phyloP scores from a whole-genome alignment of 2,113 vertebrate species.

The Chionis minor region DNA sequence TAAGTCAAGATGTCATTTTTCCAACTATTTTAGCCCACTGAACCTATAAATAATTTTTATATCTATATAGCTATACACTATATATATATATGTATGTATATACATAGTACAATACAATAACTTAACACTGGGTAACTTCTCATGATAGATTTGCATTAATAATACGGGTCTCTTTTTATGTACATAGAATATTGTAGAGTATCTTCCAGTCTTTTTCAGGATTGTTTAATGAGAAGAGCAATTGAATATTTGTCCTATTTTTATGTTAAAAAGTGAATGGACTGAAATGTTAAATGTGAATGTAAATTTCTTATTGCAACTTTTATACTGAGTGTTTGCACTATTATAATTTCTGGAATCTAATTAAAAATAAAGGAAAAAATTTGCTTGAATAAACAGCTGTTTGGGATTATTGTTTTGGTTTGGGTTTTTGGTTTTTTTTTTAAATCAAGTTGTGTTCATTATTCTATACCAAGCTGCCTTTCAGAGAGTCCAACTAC shows the following conservation, averaged over 20 bases:
- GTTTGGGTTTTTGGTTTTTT: background rate
- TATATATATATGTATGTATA: conserved; percentile 21
- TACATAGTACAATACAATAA: conserved; percentile 51
- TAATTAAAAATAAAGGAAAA: conserved; percentile 76
- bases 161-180: conserved; percentile 90
- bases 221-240: conserved; percentile 75
- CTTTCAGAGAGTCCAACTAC: background rate
- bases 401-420: background rate
- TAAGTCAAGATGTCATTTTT: conserved; percentile 25
- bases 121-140: conserved; percentile 76
- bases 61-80: background rate
- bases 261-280: conserved; percentile 86
- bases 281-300: conserved; percentile 89
- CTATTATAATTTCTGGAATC: conserved; percentile 81
- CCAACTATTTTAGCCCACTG: background rate
- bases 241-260: conserved; percentile 86
- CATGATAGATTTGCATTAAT: conserved; percentile 81
- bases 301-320: conserved; percentile 87
- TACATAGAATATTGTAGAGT: conserved; percentile 82
- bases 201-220: conserved; percentile 82
- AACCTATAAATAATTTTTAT: conserved; percentile 8
- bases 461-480: background rate
- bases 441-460: background rate
- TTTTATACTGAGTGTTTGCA: conserved; percentile 97
- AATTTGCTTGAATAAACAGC: conserved; percentile 72